Conservation (phyloP, 1,140 invertebrate species). For the Lordiphosa clarofinis region DNA sequence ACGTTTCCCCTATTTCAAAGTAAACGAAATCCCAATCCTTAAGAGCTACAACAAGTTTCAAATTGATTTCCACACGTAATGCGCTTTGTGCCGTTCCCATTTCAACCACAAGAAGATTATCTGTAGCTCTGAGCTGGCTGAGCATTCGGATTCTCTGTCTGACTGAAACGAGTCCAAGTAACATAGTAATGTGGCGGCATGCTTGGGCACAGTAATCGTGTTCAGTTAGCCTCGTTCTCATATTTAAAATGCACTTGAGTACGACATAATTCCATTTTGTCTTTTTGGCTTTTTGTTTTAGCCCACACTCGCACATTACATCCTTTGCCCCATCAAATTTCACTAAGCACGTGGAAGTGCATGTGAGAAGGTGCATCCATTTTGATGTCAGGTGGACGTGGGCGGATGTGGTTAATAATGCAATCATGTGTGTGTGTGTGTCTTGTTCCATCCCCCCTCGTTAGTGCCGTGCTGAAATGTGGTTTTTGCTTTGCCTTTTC, state of each 20-base stretch:
- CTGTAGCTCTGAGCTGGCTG: conserved; percentile 11
- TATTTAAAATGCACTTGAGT: conserved; percentile 72
- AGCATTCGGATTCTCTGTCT: conserved; percentile 18
- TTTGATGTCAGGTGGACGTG: conserved; percentile 16
- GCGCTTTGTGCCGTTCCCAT: conserved; percentile 26
- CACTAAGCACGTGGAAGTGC: conserved; percentile 61
- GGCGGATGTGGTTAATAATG: conserved; percentile 42
- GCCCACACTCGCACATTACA: not conserved
- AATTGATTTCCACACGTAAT: conserved; percentile 63
- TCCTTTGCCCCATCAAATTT: conserved; percentile 57
- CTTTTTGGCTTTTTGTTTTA: conserved; percentile 43
- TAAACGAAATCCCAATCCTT: conserved; percentile 36
- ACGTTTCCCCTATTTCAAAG: conserved; percentile 23
- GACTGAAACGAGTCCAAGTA: conserved; percentile 46
- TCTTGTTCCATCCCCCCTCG: conserved; percentile 16
- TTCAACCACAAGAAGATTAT: conserved; percentile 41
- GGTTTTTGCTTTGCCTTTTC: conserved; percentile 39
- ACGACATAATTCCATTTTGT: conserved; percentile 70
- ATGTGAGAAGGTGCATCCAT: conserved; percentile 29
- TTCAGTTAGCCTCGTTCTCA: conserved; percentile 54
- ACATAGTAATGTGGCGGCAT: conserved; percentile 27
- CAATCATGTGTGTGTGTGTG: not conserved
- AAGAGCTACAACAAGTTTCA: conserved; percentile 35
- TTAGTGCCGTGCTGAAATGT: conserved; percentile 55
- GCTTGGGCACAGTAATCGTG: conserved; percentile 17